Evolutionary conservation across 1,140 invertebrate genomes (phyloP), one percentile per base, ranked within the genome.

Genomic region (Tachypleus tridentatus): DNA sequence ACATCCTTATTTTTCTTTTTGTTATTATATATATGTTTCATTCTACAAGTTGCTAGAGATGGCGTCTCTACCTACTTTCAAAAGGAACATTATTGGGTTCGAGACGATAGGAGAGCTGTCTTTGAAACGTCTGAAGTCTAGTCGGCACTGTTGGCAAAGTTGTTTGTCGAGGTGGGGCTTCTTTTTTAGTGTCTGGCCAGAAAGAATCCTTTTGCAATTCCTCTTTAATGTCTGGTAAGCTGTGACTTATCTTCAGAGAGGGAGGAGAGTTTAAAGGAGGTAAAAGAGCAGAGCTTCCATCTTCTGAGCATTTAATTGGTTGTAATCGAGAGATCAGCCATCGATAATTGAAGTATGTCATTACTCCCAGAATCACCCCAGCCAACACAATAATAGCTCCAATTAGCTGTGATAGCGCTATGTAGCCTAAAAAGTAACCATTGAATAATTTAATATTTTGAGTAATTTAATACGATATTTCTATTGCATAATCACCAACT

Each of bases 331-430:
- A 60, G 4, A 67, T 56, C 49, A 67, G 52, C 66, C 66, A 67
- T 49, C 63, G 50, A 59, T 67, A 67, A 58, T 62, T 64, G 66
- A 67, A 67, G 62, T 63, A 67, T 3, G 66, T 62, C 9, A 67
- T 62, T 51, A 67, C 62, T 49, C 66, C 66, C 11, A 67, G 52
- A 3, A 67, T 58, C 4, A 67, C 66, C 2, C 29, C 29, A 29
- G 29, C 29, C 29, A 29, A 29, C 29, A 29, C 29, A 29, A 29
- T 29, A 29, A 29, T 29, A 29, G 29, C 29, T 29, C 29, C 29
- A 29, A 29, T 29, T 29, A 29, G 29, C 29, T 29, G 29, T 29
- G 29, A 29, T 29, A 29, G 29, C 29, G 29, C 29, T 29, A 29
- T 29, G 29, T 29, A 29, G 29, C 29, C 29, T 29, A 29, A 29